These are phyloP conservation scores for Apaloderma vittatum DNA, from an alignment of 2,113 vertebrate species.

Conservation along the genomic window DNA sequence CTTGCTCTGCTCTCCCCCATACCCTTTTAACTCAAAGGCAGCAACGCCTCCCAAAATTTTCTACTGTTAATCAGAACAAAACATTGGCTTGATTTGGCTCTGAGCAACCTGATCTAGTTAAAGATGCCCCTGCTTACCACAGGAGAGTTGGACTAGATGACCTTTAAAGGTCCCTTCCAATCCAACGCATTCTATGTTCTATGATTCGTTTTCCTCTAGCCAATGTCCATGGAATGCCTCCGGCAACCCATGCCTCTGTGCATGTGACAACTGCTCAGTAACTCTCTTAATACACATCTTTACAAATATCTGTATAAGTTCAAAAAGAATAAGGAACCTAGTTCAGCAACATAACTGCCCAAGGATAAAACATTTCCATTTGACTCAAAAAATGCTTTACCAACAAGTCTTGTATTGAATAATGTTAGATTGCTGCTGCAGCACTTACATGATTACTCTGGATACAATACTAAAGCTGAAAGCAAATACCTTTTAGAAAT, in stretches of 20 bases:
- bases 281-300: not conserved
- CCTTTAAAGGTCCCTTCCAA: too few species aligned
- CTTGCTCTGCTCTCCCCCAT: not conserved
- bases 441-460: not conserved
- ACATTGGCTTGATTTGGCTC: not conserved
- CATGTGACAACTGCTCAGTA: not conserved
- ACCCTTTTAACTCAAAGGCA: not conserved
- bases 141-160: too few species aligned
- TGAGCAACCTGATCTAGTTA: too few species aligned
- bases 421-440: not conserved
- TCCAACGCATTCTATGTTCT: too few species aligned
- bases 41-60: not conserved
- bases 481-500: not conserved
- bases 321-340: not conserved
- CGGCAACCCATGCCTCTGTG: not conserved
- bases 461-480: not conserved
- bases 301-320: not conserved
- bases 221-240: fast-evolving
- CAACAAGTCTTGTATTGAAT: not conserved
- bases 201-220: not conserved
- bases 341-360: not conserved
- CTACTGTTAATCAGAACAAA: not conserved
- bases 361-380: not conserved
- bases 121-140: too few species aligned
- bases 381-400: not conserved